These are phyloP conservation scores for Lepidurus packardi DNA, from an alignment of 1,140 invertebrate species.

Conservation along the genomic window DNA sequence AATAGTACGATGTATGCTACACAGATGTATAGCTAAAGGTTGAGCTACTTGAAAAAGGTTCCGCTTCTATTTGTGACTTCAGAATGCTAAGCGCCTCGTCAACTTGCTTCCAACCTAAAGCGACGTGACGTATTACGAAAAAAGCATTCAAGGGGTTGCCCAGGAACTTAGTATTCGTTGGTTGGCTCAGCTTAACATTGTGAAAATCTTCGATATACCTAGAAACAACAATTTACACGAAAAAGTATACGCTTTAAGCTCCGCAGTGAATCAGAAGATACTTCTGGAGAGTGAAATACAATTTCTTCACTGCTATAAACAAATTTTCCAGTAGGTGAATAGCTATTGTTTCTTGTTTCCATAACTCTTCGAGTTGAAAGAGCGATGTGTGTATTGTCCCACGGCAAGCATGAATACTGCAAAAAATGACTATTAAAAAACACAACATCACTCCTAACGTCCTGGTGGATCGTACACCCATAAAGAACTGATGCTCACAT, in stretches of 20 bases:
- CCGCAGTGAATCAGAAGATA: background rate
- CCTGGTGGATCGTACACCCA: background rate
- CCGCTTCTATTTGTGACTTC: background rate
- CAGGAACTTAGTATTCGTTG: background rate
- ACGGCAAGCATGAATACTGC: background rate
- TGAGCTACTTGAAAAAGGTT: background rate
- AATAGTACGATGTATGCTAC: background rate
- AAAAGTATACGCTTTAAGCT: too few relatives aligned
- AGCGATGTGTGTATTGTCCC: background rate
- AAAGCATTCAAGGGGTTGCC: background rate
- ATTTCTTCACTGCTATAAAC: background rate
- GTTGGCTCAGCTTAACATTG: background rate
- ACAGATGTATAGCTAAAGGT: background rate
- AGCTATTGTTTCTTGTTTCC: constrained; percentile 7
- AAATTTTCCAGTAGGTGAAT: background rate
- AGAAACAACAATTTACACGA: background rate
- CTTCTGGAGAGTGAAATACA: background rate
- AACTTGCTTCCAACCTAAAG: background rate
- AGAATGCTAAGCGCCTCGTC: background rate
- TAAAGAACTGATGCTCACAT: background rate
- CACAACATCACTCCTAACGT: background rate
- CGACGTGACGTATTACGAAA: background rate
- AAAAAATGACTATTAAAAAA: background rate
- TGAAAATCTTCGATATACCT: background rate
- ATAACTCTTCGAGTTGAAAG: background rate